These are phyloP conservation scores for Epinotia brunnichana DNA, from an alignment of 2,888 invertebrate genomes.

Conservation along the genomic window DNA sequence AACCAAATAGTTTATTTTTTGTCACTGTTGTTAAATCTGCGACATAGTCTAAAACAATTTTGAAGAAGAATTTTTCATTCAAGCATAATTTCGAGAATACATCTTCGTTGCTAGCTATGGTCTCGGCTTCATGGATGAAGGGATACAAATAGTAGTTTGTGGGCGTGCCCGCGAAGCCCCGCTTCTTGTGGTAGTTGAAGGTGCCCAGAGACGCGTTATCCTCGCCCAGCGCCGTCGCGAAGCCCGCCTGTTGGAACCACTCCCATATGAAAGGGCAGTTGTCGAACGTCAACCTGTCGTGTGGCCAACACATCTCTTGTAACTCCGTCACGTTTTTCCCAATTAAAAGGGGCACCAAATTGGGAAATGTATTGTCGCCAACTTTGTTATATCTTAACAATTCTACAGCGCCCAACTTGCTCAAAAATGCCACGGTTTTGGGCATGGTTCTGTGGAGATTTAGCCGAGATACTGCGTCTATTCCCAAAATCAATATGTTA, in stretches of 20 bases:
- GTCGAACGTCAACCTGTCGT: not conserved
- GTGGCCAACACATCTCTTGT: not conserved
- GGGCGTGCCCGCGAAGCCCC: not conserved
- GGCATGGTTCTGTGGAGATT: slow-evolving; percentile 22
- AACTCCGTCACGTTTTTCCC: not conserved
- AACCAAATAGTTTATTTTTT: slow-evolving; percentile 2
- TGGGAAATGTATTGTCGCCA: slow-evolving; percentile 6
- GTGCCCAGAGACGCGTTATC: not conserved
- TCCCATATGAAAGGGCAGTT: slow-evolving; percentile 19
- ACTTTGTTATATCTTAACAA: slow-evolving; percentile 20
- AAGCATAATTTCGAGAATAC: not conserved
- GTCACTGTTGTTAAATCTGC: not conserved
- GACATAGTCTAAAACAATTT: slow-evolving; percentile 11
- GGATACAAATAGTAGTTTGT: slow-evolving; percentile 2
- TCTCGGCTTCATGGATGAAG: not conserved
- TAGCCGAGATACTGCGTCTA: slow-evolving; percentile 9
- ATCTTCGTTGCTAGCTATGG: not conserved
- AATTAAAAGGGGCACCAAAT: not conserved
- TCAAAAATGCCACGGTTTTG: slow-evolving; percentile 2
- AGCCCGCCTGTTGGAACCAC: slow-evolving; percentile 1
- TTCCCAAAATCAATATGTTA: slow-evolving; percentile 13
- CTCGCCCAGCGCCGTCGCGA: slow-evolving; percentile 2
- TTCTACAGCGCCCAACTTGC: slow-evolving; percentile 3
- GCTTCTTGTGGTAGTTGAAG: not conserved
- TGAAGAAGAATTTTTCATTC: slow-evolving; percentile 1